Evolutionary conservation across 2,888 invertebrate species (phyloP), one percentile per base, ranked within the genome.

Genomic region (Belgica antarctica): DNA sequence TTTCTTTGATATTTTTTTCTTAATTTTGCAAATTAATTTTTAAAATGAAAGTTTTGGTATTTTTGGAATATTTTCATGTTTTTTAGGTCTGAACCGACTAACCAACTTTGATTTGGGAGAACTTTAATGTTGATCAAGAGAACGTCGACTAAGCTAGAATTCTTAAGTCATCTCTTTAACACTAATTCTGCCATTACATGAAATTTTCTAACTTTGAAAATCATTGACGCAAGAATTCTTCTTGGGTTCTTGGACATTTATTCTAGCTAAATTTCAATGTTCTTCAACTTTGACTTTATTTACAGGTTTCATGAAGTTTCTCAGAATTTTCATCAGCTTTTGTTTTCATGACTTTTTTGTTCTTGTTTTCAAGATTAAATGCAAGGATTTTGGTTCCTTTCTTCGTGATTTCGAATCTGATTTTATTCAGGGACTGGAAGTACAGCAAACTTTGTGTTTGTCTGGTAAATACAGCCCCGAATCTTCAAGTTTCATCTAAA

Each of bases 341-440:
- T 57, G 12, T 15, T 36, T 41, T 68, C 24, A 25, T 28, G 15
- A 46, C 28, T 57, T 68, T 68, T 8, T n/a, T n/a, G n/a, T n/a
- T n/a, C n/a, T n/a, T n/a, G n/a, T n/a, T 17, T 34, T 19, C 25
- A 25, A 46, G 68, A 34, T 28, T 68, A 68, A 68, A 68, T 68
- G 68, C 68, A 68, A 68, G 68, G 68, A 68, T 68, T 68, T 68
- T 68, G 68, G 68, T 68, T 68, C 68, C 68, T 65, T 41, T 41
- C n/a, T n/a, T n/a, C n/a, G 12, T 57, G 59, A 52, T 17, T 57
- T 68, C 68, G 52, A 46, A 68, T 68, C 57, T 68, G 68, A 68
- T 68, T 57, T 34, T 57, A 47, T 68, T 68, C 59, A n/a, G n/a
- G n/a, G n/a, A n/a, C n/a, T n/a, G n/a, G n/a, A n/a, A n/a, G n/a